Evolutionary conservation across 1,140 invertebrate species (phyloP).

Genomic region (Steinernema khuongi): DNA sequence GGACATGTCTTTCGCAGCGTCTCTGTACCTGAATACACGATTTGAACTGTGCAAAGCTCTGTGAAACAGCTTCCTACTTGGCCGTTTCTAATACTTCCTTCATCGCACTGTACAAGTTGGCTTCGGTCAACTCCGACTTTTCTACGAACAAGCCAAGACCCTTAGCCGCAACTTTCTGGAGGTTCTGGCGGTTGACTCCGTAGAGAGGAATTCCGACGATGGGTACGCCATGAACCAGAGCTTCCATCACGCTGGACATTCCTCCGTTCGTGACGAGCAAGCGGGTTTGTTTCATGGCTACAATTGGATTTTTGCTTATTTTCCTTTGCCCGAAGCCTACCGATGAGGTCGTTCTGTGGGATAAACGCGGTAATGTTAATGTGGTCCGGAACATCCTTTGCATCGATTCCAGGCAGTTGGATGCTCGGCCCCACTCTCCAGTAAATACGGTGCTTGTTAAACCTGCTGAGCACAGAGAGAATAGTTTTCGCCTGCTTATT

Average conservation of each 20-base stretch:
- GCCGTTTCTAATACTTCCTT: slow-evolving; percentile 39
- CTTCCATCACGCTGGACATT: slow-evolving; percentile 55
- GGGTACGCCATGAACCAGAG: slow-evolving; percentile 51
- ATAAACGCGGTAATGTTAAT: slow-evolving; percentile 55
- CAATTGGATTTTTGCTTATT: slow-evolving; percentile 13
- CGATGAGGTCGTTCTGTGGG: slow-evolving; percentile 56
- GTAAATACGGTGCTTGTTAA: slow-evolving; percentile 52
- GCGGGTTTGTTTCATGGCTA: slow-evolving; percentile 46
- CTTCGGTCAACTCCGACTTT: slow-evolving; percentile 43
- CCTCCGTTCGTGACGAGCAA: slow-evolving; percentile 55
- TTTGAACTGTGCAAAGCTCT: neutral
- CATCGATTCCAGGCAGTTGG: slow-evolving; percentile 43
- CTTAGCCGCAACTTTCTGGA: slow-evolving; percentile 44
- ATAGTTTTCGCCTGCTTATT: slow-evolving; percentile 32
- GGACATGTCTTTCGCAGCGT: slow-evolving; percentile 46
- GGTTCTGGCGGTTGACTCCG: slow-evolving; percentile 46
- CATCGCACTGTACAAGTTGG: slow-evolving; percentile 28
- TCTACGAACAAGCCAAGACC: slow-evolving; percentile 51
- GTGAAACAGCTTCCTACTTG: slow-evolving; percentile 25
- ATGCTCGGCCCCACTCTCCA: slow-evolving; percentile 52
- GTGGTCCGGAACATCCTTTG: slow-evolving; percentile 40
- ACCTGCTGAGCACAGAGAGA: slow-evolving; percentile 41
- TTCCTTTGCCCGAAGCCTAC: slow-evolving; percentile 28
- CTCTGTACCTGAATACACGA: slow-evolving; percentile 40
- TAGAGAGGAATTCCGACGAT: slow-evolving; percentile 55